Evolutionary conservation across 2,113 vertebrate genomes (phyloP).

Genomic region (Nymphicus hollandicus): DNA sequence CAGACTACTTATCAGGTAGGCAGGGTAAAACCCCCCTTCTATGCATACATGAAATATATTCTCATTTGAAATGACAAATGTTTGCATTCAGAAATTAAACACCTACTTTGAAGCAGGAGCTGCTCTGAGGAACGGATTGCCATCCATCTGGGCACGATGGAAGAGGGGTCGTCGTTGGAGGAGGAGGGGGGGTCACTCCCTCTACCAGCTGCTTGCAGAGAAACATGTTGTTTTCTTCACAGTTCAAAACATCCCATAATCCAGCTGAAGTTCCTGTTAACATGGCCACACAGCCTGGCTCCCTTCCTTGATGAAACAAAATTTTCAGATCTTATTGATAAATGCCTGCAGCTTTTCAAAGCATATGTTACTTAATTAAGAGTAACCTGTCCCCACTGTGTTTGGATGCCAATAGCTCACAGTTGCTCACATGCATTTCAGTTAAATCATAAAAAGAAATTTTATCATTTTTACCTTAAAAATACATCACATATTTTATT

Average conservation of each 20-base stretch:
- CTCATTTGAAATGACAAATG: background rate
- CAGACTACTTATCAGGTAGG: background rate
- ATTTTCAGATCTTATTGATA: background rate
- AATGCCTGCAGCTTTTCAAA: background rate
- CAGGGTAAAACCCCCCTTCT: background rate
- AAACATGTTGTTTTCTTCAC: conserved; percentile 83
- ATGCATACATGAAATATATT: rapidly evolving
- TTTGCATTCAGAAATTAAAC: background rate
- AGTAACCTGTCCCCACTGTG: background rate
- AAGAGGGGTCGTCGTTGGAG: conserved; percentile 68
- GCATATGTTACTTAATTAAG: background rate
- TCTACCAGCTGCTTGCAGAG: conserved; percentile 88
- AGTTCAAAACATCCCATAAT: conserved; percentile 88
- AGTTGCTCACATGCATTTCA: background rate
- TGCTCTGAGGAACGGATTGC: conserved; percentile 56
- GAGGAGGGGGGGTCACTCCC: conserved; percentile 77
- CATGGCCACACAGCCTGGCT: conserved; percentile 88
- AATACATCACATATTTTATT: background rate
- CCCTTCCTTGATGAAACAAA: conserved; percentile 73
- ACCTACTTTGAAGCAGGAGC: conserved; percentile 83
- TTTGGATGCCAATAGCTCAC: background rate
- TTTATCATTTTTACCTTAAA: background rate
- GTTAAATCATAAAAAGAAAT: background rate
- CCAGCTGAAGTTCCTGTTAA: conserved; percentile 86
- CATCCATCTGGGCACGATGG: conserved; percentile 79